phyloP scores from a whole-genome alignment of 2,888 invertebrate species.

The Cepaea hortensis region DNA sequence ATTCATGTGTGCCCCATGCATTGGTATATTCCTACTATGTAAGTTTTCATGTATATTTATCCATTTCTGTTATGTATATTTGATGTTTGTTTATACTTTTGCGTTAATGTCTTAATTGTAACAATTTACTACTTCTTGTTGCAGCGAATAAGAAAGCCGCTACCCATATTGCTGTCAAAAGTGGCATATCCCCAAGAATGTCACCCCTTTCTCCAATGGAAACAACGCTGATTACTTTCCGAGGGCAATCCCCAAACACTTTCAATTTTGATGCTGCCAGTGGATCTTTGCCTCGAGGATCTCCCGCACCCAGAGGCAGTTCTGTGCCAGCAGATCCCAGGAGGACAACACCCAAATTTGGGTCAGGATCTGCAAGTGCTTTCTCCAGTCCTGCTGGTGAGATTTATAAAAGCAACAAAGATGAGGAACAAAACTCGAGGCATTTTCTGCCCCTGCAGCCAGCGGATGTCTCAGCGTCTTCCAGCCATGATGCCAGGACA shows the following conservation, averaged over 20 bases:
- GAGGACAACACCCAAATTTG: background rate
- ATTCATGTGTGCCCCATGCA: too few species aligned
- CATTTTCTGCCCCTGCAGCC: background rate
- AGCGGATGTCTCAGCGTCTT: background rate
- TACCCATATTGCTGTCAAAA: slow-evolving; percentile 44
- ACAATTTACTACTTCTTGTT: background rate
- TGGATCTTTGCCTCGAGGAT: slow-evolving; percentile 46
- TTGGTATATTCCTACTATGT: too few species aligned
- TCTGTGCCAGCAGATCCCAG: slow-evolving; percentile 13
- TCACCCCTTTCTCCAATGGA: slow-evolving; percentile 48
- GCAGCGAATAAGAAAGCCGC: slow-evolving; percentile 40
- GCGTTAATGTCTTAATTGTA: background rate
- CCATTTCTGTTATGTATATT: background rate
- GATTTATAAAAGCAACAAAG: slow-evolving; percentile 15
- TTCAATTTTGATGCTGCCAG: slow-evolving; percentile 52
- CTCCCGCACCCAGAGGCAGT: background rate
- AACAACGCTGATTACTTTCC: slow-evolving; percentile 48
- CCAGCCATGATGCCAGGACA: background rate
- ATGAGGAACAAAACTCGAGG: background rate
- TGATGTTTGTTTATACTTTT: background rate
- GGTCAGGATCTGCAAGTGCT: slow-evolving; percentile 4
- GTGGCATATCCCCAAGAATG: slow-evolving; percentile 44
- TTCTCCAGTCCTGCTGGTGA: background rate
- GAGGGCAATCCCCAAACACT: slow-evolving; percentile 52
- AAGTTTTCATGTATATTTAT: too few species aligned